Base-by-base conservation (phyloP, 2,113 vertebrate genomes). In the Vidua macroura region DNA sequence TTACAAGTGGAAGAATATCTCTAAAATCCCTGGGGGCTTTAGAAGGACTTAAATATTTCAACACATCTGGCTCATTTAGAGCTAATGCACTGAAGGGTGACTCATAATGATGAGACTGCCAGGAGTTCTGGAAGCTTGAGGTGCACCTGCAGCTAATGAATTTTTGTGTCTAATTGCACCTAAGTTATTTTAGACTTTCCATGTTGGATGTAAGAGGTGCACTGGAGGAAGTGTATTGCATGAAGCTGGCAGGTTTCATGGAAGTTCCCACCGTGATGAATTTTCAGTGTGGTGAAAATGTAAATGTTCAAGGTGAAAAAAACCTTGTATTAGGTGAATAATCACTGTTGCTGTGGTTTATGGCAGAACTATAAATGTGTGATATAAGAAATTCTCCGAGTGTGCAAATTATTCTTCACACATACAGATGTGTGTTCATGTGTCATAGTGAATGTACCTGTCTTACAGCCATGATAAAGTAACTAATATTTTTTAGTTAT, bases 41-140 rank as follows among this genome's bases (percentile, higher is more conserved):
- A 79, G 83, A 88, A 44, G 69, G 90, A 55, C 74, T 92, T 77
- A 89, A 96, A 88, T 93, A 67, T 95, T 96, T 95, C 86, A 93
- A n/a, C 77, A 80, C 92, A 78, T 90, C 86, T 88, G 88, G 55
- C 82, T 96, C 79, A 74, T 92, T 97, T 92, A 78, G 60, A 83
- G 83, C 63, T 64, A 88, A 68, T 76, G 68, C 74, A 78, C 46
- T 84, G 93, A 95, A 95, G 94, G 92, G 77, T 94, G 77, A 93
- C 72, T 95, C 69, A 87, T 87, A 90, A 76, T 76, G 93, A 85
- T 89, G 93, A 86, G 90, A 60, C 72, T 92, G 84, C 86, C 0
- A 3, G 72, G 77, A 83, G 87, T 51, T 92, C 81, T 84, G 83
- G 89, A 84, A 89, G 55, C 70, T 73, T 87, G 48, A 95, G 88